These are phyloP conservation scores for Cremastinae sp. DNA, from an alignment of 2,888 invertebrate species.

Conservation along the genomic window DNA sequence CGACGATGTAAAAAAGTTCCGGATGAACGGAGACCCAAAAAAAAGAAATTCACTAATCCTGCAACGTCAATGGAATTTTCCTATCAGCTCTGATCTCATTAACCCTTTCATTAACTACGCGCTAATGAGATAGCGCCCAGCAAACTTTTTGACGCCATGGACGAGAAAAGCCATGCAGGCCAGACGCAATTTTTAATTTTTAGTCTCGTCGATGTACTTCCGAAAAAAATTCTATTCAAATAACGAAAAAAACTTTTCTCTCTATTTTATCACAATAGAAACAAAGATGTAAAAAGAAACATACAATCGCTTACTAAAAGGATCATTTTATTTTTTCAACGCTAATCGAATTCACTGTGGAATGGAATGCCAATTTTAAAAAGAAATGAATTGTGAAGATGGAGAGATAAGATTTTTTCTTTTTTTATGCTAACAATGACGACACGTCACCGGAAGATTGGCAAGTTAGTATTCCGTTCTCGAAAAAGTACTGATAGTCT, in stretches of 20 bases:
- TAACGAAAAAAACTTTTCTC: background rate
- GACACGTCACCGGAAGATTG: conserved; percentile 50
- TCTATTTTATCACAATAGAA: background rate
- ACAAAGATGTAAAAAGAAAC: too few relatives aligned
- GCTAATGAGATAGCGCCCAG: conserved; percentile 29
- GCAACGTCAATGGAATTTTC: conserved; percentile 26
- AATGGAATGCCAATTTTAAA: background rate
- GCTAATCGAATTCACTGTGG: too few relatives aligned
- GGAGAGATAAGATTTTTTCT: background rate
- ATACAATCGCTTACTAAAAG: too few relatives aligned
- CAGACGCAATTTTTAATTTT: conserved; percentile 1
- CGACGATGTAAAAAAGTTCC: conserved; percentile 18
- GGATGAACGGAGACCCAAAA: background rate
- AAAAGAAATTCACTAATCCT: conserved; percentile 15
- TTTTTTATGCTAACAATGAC: background rate
- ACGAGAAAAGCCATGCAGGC: conserved; percentile 1
- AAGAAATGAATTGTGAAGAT: background rate
- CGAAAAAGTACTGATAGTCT: conserved; percentile 44
- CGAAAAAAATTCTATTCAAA: background rate
- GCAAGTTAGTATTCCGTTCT: conserved; percentile 63
- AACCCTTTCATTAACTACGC: conserved; percentile 58
- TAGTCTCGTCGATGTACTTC: conserved; percentile 57
- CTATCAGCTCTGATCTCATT: conserved; percentile 64
- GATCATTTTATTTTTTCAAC: too few relatives aligned
- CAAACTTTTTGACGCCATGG: conserved; percentile 5